A percentile compares a stretch with the other conserved stretches of the same genome.
phyloP scores from a whole-genome alignment of 2,797 vertebrate genomes.

The Masticophis lateralis region DNA sequence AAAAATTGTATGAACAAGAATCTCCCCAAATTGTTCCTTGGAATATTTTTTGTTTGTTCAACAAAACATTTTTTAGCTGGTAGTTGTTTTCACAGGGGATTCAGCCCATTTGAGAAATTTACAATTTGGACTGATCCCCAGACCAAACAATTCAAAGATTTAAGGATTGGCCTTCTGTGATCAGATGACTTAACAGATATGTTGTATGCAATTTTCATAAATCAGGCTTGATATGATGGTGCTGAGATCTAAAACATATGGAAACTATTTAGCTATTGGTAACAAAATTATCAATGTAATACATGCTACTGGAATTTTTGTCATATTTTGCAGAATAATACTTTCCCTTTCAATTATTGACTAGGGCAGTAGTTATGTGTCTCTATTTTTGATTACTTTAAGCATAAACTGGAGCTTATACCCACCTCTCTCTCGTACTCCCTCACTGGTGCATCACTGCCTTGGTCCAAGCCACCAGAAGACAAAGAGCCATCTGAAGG shows the following conservation, averaged over 20 bases:
- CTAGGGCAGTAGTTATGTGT: neutral
- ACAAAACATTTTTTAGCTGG: neutral
- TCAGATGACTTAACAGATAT: neutral
- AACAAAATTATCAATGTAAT: neutral
- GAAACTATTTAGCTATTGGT: neutral
- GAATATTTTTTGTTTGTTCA: neutral
- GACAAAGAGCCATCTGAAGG: constrained; percentile 96
- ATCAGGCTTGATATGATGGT: too few species aligned
- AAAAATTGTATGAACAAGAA: neutral
- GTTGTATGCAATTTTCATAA: neutral
- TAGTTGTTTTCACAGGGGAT: neutral
- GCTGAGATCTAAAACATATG: neutral
- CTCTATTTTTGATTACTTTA: neutral
- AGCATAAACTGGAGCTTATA: neutral
- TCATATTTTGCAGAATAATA: neutral
- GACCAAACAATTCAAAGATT: neutral
- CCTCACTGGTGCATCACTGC: constrained; percentile 83
- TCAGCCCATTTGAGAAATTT: neutral
- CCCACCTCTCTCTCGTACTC: constrained; percentile 95
- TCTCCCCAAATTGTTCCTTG: neutral
- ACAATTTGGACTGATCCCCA: neutral
- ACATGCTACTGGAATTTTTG: neutral
- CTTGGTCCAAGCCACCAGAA: constrained; percentile 91
- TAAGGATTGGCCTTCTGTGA: neutral
- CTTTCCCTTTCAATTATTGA: neutral